These are phyloP conservation scores for Tragelaphus scriptus DNA, from an alignment of 2,113 vertebrate species.

Conservation along the genomic window DNA sequence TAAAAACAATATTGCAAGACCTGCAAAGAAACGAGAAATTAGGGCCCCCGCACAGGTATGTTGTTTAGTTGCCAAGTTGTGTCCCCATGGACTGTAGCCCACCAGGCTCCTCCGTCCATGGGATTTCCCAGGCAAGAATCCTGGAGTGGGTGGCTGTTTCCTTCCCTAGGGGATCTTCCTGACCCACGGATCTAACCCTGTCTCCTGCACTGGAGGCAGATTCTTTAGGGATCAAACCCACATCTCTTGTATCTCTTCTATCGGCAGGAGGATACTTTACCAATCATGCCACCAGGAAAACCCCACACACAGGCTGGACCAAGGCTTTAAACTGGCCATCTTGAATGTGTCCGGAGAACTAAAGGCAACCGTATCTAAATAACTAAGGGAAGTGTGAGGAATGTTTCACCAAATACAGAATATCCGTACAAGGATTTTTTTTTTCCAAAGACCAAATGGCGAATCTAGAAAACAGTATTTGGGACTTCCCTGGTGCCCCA, in stretches of 20 bases:
- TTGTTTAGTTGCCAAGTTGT: rapidly evolving
- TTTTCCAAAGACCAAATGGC: not conserved
- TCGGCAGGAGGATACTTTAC: not conserved
- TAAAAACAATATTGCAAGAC: not conserved
- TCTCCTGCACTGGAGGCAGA: not conserved
- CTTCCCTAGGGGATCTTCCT: not conserved
- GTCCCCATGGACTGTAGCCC: not conserved
- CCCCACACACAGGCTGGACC: not conserved
- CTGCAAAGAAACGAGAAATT: not conserved
- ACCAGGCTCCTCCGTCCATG: rapidly evolving
- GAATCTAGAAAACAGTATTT: not conserved
- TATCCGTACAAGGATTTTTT: not conserved
- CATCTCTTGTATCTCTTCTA: not conserved
- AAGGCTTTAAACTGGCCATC: not conserved
- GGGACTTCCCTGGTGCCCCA: not conserved
- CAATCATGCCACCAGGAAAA: not conserved
- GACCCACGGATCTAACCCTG: not conserved
- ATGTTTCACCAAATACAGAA: not conserved
- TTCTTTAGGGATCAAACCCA: not conserved
- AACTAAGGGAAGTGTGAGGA: not conserved
- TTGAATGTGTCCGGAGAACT: not conserved
- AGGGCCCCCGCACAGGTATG: not conserved
- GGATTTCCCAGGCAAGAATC: not conserved
- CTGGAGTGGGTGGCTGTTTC: not conserved
- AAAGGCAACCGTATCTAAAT: not conserved